These are phyloP conservation scores for Scolopax bukidnonensis DNA, from an alignment of 2,797 vertebrate genomes.

Conservation along the genomic window DNA sequence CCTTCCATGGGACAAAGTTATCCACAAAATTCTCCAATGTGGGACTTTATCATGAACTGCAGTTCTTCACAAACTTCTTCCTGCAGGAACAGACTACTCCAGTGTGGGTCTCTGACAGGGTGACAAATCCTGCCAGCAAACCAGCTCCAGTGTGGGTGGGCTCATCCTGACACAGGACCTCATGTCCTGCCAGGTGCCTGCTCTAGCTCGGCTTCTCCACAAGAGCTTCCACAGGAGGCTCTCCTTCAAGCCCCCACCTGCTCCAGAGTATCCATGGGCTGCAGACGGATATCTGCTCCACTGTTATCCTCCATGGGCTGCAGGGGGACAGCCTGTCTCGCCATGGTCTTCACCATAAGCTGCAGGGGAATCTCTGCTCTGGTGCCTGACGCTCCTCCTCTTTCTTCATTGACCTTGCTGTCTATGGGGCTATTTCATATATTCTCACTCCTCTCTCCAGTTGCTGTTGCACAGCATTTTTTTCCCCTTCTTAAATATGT, in stretches of 20 bases:
- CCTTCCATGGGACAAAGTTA: background rate
- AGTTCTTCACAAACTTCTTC: background rate
- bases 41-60: too few species aligned
- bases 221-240: background rate
- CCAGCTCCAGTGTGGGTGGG: background rate
- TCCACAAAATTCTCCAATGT: background rate
- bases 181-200: background rate
- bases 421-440: background rate
- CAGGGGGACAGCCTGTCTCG: background rate
- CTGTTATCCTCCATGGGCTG: background rate
- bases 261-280: background rate
- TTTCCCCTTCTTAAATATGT: background rate
- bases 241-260: background rate
- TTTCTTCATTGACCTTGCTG: background rate
- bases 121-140: background rate
- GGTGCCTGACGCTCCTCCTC: background rate
- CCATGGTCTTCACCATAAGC: background rate
- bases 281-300: background rate
- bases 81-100: background rate
- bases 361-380: background rate
- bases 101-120: background rate
- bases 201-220: background rate
- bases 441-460: background rate
- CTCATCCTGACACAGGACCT: background rate
- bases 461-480: background rate